Evolutionary conservation across 2,797 vertebrate genomes (phyloP).

Genomic region (Triplophysa yarkandensis): DNA sequence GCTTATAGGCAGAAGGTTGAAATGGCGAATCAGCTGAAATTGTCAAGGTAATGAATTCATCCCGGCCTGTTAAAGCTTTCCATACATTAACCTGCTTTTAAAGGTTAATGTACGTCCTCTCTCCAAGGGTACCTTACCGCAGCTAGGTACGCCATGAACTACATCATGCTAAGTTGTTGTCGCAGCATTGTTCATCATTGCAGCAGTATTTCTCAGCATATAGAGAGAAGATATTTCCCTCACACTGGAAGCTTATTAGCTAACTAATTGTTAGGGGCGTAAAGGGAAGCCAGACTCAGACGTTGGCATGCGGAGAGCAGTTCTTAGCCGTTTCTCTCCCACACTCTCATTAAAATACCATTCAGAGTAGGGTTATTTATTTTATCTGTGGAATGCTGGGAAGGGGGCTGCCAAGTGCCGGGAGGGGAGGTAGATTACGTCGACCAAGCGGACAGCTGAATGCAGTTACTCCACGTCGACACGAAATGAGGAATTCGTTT

Average conservation of each 20-base stretch:
- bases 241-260: slow-evolving; percentile 39
- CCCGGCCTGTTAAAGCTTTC: slow-evolving; percentile 47
- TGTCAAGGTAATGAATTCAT: slow-evolving; percentile 77
- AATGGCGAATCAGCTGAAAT: slow-evolving; percentile 68
- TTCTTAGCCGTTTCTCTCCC: slow-evolving; percentile 51
- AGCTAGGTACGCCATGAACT: background rate
- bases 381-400: slow-evolving; percentile 71
- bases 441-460: slow-evolving; percentile 7
- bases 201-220: background rate
- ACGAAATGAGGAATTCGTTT: background rate
- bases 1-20: slow-evolving; percentile 40
- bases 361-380: slow-evolving; percentile 65
- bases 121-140: slow-evolving; percentile 46
- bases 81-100: slow-evolving; percentile 48
- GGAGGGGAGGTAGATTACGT: slow-evolving; percentile 27
- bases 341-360: slow-evolving; percentile 72
- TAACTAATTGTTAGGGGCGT: slow-evolving; percentile 46
- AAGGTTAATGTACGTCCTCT: slow-evolving; percentile 54
- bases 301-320: slow-evolving; percentile 21
- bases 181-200: slow-evolving; percentile 55
- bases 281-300: slow-evolving; percentile 34
- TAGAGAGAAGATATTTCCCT: slow-evolving; percentile 23
- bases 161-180: slow-evolving; percentile 47
- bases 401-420: slow-evolving; percentile 14
- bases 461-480: background rate